phyloP scores from a whole-genome alignment of 2,888 invertebrate species.

The Melanchra persicariae region DNA sequence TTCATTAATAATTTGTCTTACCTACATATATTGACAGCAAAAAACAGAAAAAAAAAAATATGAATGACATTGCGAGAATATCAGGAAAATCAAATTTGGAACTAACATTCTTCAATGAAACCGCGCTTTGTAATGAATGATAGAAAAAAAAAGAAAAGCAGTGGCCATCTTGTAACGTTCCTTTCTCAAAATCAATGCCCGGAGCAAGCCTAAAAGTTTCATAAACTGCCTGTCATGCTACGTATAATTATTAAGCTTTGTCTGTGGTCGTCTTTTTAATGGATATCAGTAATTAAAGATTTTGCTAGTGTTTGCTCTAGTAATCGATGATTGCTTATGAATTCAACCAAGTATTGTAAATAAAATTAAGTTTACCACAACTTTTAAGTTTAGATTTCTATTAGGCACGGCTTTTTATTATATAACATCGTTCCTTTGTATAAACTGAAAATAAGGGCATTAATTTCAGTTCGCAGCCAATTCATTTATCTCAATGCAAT shows the following conservation, averaged over 20 bases:
- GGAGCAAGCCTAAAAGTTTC: slow-evolving; percentile 3
- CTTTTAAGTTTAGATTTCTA: too few species aligned
- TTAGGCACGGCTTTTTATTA: too few species aligned
- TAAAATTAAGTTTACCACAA: slow-evolving; percentile 46
- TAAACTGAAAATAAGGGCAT: neutral
- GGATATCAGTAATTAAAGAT: slow-evolving; percentile 41
- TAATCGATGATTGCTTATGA: slow-evolving; percentile 26
- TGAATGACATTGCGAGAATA: slow-evolving; percentile 28
- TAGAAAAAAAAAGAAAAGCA: neutral
- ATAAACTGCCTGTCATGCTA: slow-evolving; percentile 15
- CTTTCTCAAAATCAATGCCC: slow-evolving; percentile 16
- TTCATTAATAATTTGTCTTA: neutral
- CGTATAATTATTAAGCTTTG: slow-evolving; percentile 44
- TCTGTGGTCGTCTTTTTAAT: slow-evolving; percentile 31
- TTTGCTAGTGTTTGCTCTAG: slow-evolving; percentile 40
- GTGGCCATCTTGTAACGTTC: neutral
- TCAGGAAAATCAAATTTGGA: slow-evolving; percentile 2
- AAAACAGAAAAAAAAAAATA: neutral
- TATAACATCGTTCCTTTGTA: neutral
- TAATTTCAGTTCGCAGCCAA: slow-evolving; percentile 1
- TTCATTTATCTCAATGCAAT: slow-evolving; percentile 11
- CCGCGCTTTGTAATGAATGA: neutral
- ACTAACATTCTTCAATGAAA: neutral
- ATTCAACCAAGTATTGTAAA: slow-evolving; percentile 52
- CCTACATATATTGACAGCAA: too few species aligned